These are phyloP conservation scores for Bombus confusus DNA, from an alignment of 1,140 invertebrate species.

Conservation along the genomic window DNA sequence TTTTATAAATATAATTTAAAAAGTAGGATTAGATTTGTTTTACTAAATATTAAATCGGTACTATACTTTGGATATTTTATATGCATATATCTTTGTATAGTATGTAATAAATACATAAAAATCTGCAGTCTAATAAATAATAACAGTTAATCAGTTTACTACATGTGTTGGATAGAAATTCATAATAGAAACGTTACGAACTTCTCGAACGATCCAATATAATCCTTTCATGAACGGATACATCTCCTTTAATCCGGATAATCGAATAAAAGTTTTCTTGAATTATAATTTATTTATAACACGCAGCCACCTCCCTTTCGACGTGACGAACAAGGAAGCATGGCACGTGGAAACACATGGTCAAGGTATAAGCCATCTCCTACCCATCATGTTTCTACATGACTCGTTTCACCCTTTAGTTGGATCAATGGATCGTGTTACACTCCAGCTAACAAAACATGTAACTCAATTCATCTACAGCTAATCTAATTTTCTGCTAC, in stretches of 20 bases:
- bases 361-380: not conserved
- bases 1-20: too few relatives aligned
- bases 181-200: too few relatives aligned
- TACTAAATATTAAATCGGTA: too few relatives aligned
- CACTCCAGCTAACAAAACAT: not conserved
- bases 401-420: not conserved
- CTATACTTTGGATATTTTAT: too few relatives aligned
- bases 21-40: too few relatives aligned
- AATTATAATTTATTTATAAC: conserved; percentile 1
- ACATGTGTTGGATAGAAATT: too few relatives aligned
- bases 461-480: not conserved
- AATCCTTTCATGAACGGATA: not conserved
- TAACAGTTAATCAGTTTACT: too few relatives aligned
- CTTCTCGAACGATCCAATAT: too few relatives aligned
- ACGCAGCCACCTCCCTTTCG: not conserved
- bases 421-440: conserved; percentile 5
- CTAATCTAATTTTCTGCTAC: not conserved
- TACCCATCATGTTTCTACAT: not conserved
- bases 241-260: not conserved
- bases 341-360: not conserved
- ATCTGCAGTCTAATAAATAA: too few relatives aligned
- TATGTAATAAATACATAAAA: too few relatives aligned
- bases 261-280: not conserved
- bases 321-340: not conserved
- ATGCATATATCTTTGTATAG: too few relatives aligned